phyloP scores from a whole-genome alignment of 1,140 invertebrate species.

The Fopius arisanus region DNA sequence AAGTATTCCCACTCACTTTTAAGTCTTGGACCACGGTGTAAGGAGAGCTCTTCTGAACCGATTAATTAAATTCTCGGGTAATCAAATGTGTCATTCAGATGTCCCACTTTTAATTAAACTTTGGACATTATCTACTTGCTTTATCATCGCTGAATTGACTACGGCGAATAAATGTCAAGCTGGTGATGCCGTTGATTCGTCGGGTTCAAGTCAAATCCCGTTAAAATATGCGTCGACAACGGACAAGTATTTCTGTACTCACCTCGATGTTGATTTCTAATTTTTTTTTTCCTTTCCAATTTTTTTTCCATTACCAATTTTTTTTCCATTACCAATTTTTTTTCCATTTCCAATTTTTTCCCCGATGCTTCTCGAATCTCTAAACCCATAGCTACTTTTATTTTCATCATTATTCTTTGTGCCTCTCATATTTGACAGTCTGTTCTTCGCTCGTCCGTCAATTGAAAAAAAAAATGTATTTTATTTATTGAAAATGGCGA shows the following conservation, averaged over 20 bases:
- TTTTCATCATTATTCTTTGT: too few relatives aligned
- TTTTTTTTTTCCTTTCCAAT: too few relatives aligned
- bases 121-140: conserved; percentile 67
- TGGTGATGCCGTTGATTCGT: too few relatives aligned
- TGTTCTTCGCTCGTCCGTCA: too few relatives aligned
- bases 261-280: conserved; percentile 32
- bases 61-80: conserved; percentile 67
- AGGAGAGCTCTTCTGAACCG: conserved; percentile 50
- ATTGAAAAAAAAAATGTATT: too few relatives aligned
- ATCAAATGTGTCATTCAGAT: conserved; percentile 66
- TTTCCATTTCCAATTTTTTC: too few relatives aligned
- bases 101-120: conserved; percentile 66
- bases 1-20: conserved; percentile 19
- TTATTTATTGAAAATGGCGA: too few relatives aligned
- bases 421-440: too few relatives aligned
- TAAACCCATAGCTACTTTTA: too few relatives aligned
- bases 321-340: too few relatives aligned
- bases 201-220: not conserved
- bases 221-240: conserved; percentile 6
- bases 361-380: too few relatives aligned
- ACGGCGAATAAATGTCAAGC: conserved; percentile 12
- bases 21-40: not conserved
- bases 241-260: conserved; percentile 37
- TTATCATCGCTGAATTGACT: conserved; percentile 58
- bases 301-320: too few relatives aligned